Percentiles rank a stretch among this genome's conserved stretches.
Conservation (phyloP, 2,797 vertebrate genomes). For the Spinibarbus caldwelli region DNA sequence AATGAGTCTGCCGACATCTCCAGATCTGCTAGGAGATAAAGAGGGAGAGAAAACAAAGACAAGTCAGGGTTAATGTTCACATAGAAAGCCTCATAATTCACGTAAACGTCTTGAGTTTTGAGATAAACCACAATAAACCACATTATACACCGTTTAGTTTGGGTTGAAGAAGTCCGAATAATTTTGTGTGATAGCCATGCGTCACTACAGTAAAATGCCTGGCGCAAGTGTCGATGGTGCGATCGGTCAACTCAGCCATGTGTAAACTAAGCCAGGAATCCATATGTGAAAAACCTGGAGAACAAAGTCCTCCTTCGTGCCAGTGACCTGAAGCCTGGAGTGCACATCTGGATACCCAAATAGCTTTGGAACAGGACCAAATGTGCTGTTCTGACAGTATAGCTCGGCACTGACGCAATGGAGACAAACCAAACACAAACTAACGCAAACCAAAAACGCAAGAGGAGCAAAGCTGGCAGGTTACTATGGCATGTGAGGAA, state of each 20-base stretch:
- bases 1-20: slow-evolving; percentile 94
- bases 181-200: not conserved
- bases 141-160: not conserved
- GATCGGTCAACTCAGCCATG: slow-evolving; percentile 7
- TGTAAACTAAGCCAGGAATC: slow-evolving; percentile 28
- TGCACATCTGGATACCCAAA: slow-evolving; percentile 38
- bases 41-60: slow-evolving; percentile 5
- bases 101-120: not conserved
- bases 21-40: slow-evolving; percentile 66
- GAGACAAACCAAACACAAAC: slow-evolving; percentile 35
- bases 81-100: not conserved
- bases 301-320: slow-evolving; percentile 18
- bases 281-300: slow-evolving; percentile 33
- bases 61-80: not conserved
- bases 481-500: slow-evolving; percentile 85
- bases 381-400: slow-evolving; percentile 18
- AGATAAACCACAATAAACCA: slow-evolving; percentile 1
- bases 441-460: slow-evolving; percentile 45
- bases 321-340: slow-evolving; percentile 13
- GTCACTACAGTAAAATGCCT: not conserved
- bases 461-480: slow-evolving; percentile 76
- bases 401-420: slow-evolving; percentile 25
- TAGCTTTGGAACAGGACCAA: slow-evolving; percentile 18
- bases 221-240: not conserved
- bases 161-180: not conserved